A percentile compares a stretch with the other conserved stretches of the same genome.
phyloP scores from a whole-genome alignment of 2,888 invertebrate species.

The Limnephilus rhombicus region DNA sequence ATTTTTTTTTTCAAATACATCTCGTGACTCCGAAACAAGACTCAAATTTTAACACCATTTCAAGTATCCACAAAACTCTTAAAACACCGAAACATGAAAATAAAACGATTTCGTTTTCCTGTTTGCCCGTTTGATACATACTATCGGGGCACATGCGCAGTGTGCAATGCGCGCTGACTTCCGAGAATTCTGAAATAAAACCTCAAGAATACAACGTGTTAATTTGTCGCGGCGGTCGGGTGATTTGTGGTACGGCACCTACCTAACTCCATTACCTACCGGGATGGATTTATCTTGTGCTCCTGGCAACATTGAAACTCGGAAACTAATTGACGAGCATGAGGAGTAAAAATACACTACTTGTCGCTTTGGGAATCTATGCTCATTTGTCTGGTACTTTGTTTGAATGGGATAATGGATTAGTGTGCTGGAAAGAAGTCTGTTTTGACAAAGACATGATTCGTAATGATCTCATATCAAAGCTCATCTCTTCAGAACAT shows the following conservation, averaged over 20 bases:
- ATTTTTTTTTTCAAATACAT: neutral
- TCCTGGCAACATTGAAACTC: neutral
- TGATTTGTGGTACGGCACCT: conserved; percentile 27
- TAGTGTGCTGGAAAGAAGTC: neutral
- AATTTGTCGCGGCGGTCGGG: conserved; percentile 44
- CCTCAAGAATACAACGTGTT: conserved; percentile 31
- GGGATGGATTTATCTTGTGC: neutral
- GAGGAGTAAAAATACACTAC: neutral
- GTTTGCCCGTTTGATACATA: neutral
- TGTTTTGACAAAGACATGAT: neutral
- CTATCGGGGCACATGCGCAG: neutral
- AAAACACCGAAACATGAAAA: neutral
- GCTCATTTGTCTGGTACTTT: neutral
- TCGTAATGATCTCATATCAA: neutral
- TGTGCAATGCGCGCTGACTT: conserved; percentile 21
- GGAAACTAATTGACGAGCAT: neutral
- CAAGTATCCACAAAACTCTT: neutral
- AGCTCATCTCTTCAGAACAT: too few relatives aligned
- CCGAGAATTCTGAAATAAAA: conserved; percentile 35
- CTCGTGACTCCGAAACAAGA: neutral
- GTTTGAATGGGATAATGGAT: neutral
- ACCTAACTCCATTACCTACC: neutral
- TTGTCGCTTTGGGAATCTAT: neutral
- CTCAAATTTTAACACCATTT: neutral
- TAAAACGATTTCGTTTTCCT: neutral